phyloP scores from a whole-genome alignment of 2,113 vertebrate genomes.

The Callaeas wilsoni region DNA sequence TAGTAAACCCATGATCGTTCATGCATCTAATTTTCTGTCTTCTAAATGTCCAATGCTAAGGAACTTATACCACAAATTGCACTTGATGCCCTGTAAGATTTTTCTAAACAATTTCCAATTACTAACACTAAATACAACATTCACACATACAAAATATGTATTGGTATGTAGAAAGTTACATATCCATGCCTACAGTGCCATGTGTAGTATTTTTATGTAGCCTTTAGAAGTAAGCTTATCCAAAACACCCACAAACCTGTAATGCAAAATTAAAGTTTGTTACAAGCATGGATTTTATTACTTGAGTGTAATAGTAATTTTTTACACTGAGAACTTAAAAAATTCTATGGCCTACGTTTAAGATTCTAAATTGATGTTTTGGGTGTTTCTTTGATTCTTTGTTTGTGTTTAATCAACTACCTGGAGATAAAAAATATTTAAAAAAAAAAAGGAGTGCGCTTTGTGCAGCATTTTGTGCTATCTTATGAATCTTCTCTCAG shows the following conservation, averaged over 20 bases:
- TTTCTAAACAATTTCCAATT: neutral
- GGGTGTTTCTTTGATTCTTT: neutral
- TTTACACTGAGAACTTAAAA: neutral
- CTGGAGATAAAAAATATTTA: neutral
- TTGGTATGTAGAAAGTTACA: neutral
- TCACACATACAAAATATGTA: neutral
- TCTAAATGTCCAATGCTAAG: neutral
- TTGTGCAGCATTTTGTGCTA: neutral
- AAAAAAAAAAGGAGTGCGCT: fast-evolving
- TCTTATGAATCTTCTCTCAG: neutral
- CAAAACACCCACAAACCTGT: fast-evolving
- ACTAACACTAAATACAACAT: neutral
- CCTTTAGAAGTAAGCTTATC: neutral
- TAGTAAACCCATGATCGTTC: neutral
- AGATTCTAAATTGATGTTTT: neutral
- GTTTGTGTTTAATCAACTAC: neutral
- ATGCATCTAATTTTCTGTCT: neutral
- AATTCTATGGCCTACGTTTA: neutral
- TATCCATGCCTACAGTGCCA: neutral
- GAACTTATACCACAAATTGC: neutral
- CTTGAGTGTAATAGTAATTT: neutral
- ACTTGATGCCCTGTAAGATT: neutral
- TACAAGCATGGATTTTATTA: neutral
- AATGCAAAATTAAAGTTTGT: neutral
- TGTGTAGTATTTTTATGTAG: neutral